These are phyloP conservation scores for Atrichornis clamosus DNA, from an alignment of 2,113 vertebrate genomes.

Conservation along the genomic window DNA sequence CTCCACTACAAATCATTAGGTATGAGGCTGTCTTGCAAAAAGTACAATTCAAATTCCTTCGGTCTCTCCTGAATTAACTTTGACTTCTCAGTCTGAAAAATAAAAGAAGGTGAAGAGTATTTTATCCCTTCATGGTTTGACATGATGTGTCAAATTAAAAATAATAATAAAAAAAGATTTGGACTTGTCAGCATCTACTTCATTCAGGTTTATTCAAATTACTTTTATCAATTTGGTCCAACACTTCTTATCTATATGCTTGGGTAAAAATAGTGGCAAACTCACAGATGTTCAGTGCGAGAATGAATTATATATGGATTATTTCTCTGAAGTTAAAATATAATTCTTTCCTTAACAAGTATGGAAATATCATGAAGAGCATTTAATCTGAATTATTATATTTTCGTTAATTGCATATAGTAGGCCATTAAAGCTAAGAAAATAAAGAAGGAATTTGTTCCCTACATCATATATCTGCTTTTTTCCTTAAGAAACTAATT, in stretches of 20 bases:
- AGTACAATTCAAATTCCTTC: not conserved
- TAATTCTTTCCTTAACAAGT: not conserved
- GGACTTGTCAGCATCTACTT: not conserved
- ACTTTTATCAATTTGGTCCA: slow-evolving; percentile 11
- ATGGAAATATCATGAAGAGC: not conserved
- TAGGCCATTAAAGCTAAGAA: not conserved
- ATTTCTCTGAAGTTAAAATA: not conserved
- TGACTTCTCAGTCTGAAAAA: not conserved
- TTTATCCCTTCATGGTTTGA: not conserved
- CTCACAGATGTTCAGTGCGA: not conserved
- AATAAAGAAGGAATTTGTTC: not conserved
- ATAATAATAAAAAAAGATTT: not conserved
- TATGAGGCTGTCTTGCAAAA: not conserved
- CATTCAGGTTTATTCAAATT: not conserved
- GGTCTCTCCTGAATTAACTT: not conserved
- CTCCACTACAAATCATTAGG: not conserved
- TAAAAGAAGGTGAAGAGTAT: not conserved
- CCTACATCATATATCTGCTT: not conserved
- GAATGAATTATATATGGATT: not conserved
- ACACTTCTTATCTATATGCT: not conserved
- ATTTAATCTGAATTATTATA: not conserved
- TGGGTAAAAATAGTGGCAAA: not conserved
- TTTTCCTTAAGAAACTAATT: not conserved
- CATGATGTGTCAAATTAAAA: not conserved
- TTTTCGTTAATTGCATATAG: not conserved